These are phyloP conservation scores for Rhinopomastus cyanomelas DNA, from an alignment of 2,113 vertebrate genomes.

Conservation along the genomic window DNA sequence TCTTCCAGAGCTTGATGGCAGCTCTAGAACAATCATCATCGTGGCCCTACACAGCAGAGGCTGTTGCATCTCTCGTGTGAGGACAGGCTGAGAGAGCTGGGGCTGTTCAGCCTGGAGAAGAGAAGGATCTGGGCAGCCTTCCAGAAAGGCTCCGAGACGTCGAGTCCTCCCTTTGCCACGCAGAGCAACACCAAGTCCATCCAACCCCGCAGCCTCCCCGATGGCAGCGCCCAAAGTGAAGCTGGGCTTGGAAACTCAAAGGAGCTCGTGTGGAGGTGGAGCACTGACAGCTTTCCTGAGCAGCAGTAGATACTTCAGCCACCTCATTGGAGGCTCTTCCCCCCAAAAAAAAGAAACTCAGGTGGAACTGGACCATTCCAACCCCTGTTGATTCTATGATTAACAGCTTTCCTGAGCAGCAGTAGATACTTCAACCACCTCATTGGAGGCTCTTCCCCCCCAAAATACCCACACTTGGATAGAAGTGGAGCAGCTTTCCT, in stretches of 20 bases:
- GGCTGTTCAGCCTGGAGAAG: too few species aligned
- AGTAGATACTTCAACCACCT: slow-evolving; percentile 79
- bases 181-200: not conserved
- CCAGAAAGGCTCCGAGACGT: not conserved
- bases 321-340: slow-evolving; percentile 90
- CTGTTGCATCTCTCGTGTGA: too few species aligned
- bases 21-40: not conserved
- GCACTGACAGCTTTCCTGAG: slow-evolving; percentile 60
- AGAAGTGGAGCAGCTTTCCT: too few species aligned
- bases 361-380: too few species aligned
- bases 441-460: slow-evolving; percentile 91
- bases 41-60: not conserved
- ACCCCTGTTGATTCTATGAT: too few species aligned
- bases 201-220: not conserved
- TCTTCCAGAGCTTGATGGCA: not conserved
- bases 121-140: too few species aligned
- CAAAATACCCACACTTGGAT: too few species aligned
- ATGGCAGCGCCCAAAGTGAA: not conserved
- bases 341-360: too few species aligned
- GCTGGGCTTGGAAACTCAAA: not conserved
- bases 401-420: slow-evolving; percentile 66
- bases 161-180: not conserved
- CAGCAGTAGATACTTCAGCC: slow-evolving; percentile 76
- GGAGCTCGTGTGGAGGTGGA: slow-evolving; percentile 61
- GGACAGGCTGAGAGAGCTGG: too few species aligned